A percentile compares a stretch with the other conserved stretches of the same genome.
Evolutionary conservation across 2,113 vertebrate species (phyloP).

Genomic region (Maccullochella peelii): DNA sequence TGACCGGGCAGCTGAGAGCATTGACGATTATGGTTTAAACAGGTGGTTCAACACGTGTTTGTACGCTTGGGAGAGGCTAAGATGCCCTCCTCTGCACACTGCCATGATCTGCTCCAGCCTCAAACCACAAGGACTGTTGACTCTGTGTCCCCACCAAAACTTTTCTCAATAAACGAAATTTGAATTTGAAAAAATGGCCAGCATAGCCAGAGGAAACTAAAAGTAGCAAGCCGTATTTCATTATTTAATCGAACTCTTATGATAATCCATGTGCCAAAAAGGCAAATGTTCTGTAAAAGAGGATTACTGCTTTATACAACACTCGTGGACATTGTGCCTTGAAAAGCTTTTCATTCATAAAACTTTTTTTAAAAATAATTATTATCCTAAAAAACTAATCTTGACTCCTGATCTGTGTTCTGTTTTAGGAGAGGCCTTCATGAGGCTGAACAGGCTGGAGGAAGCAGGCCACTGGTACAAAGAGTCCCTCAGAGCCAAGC

Average conservation of each 20-base stretch:
- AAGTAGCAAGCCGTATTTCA: too few relatives aligned
- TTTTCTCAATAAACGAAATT: not conserved
- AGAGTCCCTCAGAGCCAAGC: conserved; percentile 93
- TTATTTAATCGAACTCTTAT: not conserved
- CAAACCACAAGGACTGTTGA: not conserved
- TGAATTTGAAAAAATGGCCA: not conserved
- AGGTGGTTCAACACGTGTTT: not conserved
- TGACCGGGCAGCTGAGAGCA: not conserved
- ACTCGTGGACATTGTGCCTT: not conserved
- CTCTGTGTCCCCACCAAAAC: too few relatives aligned
- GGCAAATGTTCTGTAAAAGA: not conserved
- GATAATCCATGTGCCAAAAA: not conserved
- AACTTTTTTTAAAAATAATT: not conserved
- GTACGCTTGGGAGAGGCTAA: not conserved
- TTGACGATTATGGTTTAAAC: not conserved
- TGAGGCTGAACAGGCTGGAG: conserved; percentile 90
- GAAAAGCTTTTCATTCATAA: not conserved
- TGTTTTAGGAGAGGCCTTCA: conserved; percentile 93
- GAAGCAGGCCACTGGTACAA: conserved; percentile 95
- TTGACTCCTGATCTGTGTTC: conserved; percentile 6
- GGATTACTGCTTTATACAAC: not conserved
- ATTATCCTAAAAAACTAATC: not conserved
- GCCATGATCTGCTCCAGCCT: not conserved
- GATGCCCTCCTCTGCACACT: not conserved
- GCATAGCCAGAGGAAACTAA: not conserved